These are phyloP conservation scores for Bombus sibiricus DNA, from an alignment of 1,140 invertebrate genomes.

Conservation along the genomic window DNA sequence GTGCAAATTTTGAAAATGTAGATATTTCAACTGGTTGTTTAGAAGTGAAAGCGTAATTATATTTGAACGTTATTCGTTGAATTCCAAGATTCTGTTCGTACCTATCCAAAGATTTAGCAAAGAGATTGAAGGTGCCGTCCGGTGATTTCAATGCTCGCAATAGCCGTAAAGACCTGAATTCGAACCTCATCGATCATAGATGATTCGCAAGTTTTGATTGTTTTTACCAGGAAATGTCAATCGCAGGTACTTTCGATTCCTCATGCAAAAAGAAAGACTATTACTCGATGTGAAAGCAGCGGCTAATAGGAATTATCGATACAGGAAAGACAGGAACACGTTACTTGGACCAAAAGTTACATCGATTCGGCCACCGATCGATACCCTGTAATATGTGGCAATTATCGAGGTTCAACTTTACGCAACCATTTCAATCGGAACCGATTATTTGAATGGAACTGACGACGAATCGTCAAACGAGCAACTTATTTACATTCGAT, in stretches of 20 bases:
- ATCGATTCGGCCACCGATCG: background rate
- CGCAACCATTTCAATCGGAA: background rate
- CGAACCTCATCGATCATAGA: no score
- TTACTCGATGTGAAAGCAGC: conserved; percentile 7
- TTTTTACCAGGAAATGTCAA: conserved; percentile 19
- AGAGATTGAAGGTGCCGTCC: no score
- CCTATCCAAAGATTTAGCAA: no score
- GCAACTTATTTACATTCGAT: conserved; percentile 11
- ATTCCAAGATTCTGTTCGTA: no score
- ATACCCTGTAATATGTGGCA: background rate
- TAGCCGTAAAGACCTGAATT: no score
- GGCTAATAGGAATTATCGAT: background rate
- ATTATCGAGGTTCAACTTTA: background rate
- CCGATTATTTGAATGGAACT: background rate
- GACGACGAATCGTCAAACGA: background rate
- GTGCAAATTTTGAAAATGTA: background rate
- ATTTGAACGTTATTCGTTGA: no score
- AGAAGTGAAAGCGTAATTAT: background rate
- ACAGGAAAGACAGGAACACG: background rate
- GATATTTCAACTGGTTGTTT: background rate
- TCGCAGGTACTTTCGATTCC: background rate
- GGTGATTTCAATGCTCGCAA: no score
- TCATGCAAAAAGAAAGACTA: background rate
- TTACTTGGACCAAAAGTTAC: background rate
- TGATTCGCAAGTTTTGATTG: background rate